A percentile compares a stretch with the other conserved stretches of the same genome.
Conservation (phyloP, 1,140 invertebrate species). For the Heliothis virescens region DNA sequence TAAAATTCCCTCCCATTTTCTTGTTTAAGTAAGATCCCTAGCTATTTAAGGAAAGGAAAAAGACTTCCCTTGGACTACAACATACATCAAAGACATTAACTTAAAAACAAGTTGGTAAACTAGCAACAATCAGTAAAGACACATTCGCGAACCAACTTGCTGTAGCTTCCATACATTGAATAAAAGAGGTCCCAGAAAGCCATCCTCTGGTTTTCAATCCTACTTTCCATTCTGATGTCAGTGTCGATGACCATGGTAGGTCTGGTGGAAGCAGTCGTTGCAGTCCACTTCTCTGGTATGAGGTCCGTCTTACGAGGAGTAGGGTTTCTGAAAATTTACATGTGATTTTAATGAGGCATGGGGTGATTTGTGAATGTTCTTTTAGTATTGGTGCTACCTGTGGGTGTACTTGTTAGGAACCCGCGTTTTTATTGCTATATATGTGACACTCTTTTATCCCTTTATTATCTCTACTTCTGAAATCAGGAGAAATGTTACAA, state of each 20-base stretch:
- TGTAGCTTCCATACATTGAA: slow-evolving; percentile 65
- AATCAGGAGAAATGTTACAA: neutral
- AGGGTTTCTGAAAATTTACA: slow-evolving; percentile 73
- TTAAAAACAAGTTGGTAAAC: neutral
- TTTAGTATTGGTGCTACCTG: no score
- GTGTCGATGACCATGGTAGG: slow-evolving; percentile 73
- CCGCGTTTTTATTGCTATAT: no score
- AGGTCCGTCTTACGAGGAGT: slow-evolving; percentile 66
- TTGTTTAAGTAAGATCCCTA: no score
- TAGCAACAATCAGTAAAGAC: slow-evolving; percentile 30
- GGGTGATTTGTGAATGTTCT: no score
- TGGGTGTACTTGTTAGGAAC: no score
- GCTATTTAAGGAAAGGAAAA: no score
- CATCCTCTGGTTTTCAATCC: slow-evolving; percentile 72
- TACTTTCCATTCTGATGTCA: slow-evolving; percentile 62
- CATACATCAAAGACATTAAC: no score
- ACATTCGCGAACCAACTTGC: slow-evolving; percentile 58
- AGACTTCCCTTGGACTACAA: no score
- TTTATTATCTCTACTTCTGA: no score
- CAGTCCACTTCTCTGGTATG: slow-evolving; percentile 67
- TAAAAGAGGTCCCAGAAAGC: slow-evolving; percentile 82
- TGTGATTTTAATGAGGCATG: no score
- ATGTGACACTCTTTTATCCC: no score
- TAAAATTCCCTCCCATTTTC: no score
- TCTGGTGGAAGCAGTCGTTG: slow-evolving; percentile 60